Conservation (phyloP, 1,140 invertebrate genomes). For the Rhynchophorus ferrugineus region DNA sequence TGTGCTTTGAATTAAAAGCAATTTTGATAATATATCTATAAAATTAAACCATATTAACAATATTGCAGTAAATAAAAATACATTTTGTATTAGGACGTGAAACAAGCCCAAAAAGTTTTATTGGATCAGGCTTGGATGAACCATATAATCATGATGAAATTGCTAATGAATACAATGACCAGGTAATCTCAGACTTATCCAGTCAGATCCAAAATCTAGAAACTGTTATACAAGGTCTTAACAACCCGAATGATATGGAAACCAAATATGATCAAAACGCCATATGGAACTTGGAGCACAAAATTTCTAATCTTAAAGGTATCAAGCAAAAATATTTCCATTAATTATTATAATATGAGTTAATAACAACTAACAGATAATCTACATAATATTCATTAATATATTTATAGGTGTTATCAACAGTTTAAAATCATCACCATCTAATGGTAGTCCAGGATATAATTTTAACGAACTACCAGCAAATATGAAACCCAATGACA, state of each 20-base stretch:
- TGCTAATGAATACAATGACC: slow-evolving; percentile 12
- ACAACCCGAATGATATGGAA: slow-evolving; percentile 29
- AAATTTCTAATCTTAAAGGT: slow-evolving; percentile 31
- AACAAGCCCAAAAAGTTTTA: slow-evolving; percentile 10
- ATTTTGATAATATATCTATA: too few relatives aligned
- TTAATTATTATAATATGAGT: background rate
- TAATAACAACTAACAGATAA: too few relatives aligned
- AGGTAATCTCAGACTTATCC: slow-evolving; percentile 23
- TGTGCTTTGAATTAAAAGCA: too few relatives aligned
- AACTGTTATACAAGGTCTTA: slow-evolving; percentile 24
- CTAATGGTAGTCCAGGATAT: too few relatives aligned
- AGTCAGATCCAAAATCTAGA: slow-evolving; percentile 32
- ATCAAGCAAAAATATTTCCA: background rate
- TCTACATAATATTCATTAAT: background rate
- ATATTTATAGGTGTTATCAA: slow-evolving; percentile 22
- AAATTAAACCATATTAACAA: too few relatives aligned
- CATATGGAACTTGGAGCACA: slow-evolving; percentile 27
- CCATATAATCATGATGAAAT: slow-evolving; percentile 11
- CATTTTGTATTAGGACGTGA: slow-evolving; percentile 1
- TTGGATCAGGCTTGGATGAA: slow-evolving; percentile 19
- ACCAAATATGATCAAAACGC: slow-evolving; percentile 28
- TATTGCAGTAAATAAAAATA: too few relatives aligned
- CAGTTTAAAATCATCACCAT: slow-evolving; percentile 19
- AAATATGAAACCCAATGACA: too few relatives aligned
- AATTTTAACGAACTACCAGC: too few relatives aligned